These are phyloP conservation scores for Chelmon rostratus DNA, from an alignment of 2,797 vertebrate species.

Conservation along the genomic window DNA sequence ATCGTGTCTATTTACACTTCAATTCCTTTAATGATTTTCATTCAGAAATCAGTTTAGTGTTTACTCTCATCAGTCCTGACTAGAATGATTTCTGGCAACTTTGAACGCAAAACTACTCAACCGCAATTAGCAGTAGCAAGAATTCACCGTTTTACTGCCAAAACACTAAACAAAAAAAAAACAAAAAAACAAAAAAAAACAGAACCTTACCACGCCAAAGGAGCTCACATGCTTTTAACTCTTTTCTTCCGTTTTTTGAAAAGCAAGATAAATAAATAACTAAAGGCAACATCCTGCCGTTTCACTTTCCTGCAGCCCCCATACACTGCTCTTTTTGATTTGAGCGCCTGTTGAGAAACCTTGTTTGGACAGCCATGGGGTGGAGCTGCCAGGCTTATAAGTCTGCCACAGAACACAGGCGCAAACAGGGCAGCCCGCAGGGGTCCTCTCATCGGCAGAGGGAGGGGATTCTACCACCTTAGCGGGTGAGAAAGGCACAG, in stretches of 20 bases:
- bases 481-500: constrained; percentile 85
- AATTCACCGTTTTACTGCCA: constrained; percentile 57
- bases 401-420: constrained; percentile 89
- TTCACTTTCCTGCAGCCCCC: constrained; percentile 85
- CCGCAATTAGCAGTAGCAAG: constrained; percentile 73
- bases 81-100: constrained; percentile 66
- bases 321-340: constrained; percentile 90
- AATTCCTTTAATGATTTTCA: constrained; percentile 75
- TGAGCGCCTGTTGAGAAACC: constrained; percentile 89
- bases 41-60: constrained; percentile 70
- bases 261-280: constrained; percentile 82
- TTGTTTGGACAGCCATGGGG: constrained; percentile 91
- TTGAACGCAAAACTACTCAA: constrained; percentile 58
- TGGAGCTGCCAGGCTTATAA: constrained; percentile 90
- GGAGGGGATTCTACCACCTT: constrained; percentile 87
- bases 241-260: constrained; percentile 77
- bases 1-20: constrained; percentile 77
- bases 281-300: constrained; percentile 82
- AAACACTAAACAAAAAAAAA: constrained; percentile 50
- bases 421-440: constrained; percentile 83
- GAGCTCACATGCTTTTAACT: constrained; percentile 69
- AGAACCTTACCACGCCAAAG: constrained; percentile 40
- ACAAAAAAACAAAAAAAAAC: constrained; percentile 32
- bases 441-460: constrained; percentile 86
- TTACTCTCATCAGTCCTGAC: constrained; percentile 67